Percentiles rank a stretch among this genome's conserved stretches.
phyloP scores from a whole-genome alignment of 2,797 vertebrate species.

The Mormyrops attenuatus region DNA sequence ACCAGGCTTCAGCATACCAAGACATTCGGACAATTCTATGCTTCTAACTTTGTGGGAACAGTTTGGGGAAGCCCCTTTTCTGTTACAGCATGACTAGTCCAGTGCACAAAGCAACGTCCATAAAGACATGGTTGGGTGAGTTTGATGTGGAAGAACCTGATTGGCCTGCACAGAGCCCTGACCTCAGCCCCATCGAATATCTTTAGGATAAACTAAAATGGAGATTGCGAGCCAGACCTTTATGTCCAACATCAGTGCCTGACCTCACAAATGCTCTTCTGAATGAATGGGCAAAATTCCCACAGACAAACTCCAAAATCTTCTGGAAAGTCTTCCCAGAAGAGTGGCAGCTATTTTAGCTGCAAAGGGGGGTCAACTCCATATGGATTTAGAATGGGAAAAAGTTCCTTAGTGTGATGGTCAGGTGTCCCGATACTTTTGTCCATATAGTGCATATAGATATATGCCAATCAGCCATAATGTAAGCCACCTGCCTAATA shows the following conservation, averaged over 20 bases:
- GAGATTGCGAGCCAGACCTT: neutral
- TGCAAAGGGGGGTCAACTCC: neutral
- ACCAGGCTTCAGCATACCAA: neutral
- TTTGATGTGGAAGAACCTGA: neutral
- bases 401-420: too few species aligned
- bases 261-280: neutral
- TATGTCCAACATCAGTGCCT: neutral
- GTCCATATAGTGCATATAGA: neutral
- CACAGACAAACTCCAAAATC: neutral
- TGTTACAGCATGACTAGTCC: neutral
- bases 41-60: neutral
- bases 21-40: neutral
- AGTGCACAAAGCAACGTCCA: neutral
- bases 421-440: too few species aligned
- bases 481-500: neutral
- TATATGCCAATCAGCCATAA: neutral
- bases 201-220: neutral
- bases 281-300: neutral
- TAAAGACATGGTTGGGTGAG: neutral
- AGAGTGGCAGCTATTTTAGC: neutral
- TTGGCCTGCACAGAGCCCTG: neutral
- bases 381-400: neutral
- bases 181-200: neutral
- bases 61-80: neutral
- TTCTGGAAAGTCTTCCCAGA: neutral